Percentiles rank a stretch among this genome's conserved stretches.
These are phyloP conservation scores for Tauraco hartlaubi DNA, from an alignment of 2,797 vertebrate species.

Conservation along the genomic window DNA sequence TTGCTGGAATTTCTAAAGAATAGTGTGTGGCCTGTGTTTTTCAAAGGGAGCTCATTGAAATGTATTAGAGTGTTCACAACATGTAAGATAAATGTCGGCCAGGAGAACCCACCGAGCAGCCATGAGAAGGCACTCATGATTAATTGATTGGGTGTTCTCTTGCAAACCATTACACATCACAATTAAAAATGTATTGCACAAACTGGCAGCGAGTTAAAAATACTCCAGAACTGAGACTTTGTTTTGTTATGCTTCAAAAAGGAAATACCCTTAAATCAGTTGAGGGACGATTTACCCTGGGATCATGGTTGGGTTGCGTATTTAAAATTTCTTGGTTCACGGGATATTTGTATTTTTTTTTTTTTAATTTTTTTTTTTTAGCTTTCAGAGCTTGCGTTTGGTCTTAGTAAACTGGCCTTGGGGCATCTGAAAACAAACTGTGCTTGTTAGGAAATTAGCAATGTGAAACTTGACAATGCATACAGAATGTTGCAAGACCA, in stretches of 20 bases:
- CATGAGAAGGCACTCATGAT: slow-evolving; percentile 80
- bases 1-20: slow-evolving; percentile 60
- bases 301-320: slow-evolving; percentile 19
- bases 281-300: background rate
- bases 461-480: slow-evolving; percentile 78
- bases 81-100: slow-evolving; percentile 61
- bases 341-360: background rate
- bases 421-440: slow-evolving; percentile 83
- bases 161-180: slow-evolving; percentile 82
- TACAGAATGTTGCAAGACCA: slow-evolving; percentile 69
- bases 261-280: slow-evolving; percentile 37
- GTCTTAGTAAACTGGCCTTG: slow-evolving; percentile 80
- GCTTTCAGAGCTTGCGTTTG: slow-evolving; percentile 71
- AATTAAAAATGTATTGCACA: slow-evolving; percentile 86
- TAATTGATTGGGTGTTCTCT: slow-evolving; percentile 86
- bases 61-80: slow-evolving; percentile 62
- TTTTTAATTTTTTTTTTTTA: background rate
- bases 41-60: slow-evolving; percentile 64
- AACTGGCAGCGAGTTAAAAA: slow-evolving; percentile 76
- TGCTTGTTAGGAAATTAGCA: slow-evolving; percentile 81
- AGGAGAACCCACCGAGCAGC: slow-evolving; percentile 68
- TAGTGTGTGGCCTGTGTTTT: slow-evolving; percentile 55
- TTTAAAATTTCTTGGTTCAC: slow-evolving; percentile 62
- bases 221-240: slow-evolving; percentile 45
- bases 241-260: slow-evolving; percentile 29